phyloP scores from a whole-genome alignment of 2,113 vertebrate genomes.

The Antennarius striatus region DNA sequence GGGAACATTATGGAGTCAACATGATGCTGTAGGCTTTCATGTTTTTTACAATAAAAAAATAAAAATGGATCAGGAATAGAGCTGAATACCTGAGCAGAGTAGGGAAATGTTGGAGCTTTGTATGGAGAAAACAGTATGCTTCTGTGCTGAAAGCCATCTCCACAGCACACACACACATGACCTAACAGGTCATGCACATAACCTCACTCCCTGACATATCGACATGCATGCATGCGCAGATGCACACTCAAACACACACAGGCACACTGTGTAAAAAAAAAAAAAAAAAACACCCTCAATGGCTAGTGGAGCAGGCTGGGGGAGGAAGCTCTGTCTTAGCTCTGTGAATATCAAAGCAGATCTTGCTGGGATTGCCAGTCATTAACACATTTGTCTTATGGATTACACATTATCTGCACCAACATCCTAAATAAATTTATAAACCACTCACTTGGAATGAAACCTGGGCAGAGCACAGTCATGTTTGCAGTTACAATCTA shows the following conservation, averaged over 20 bases:
- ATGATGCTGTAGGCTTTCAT: background rate
- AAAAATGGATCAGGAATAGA: constrained; percentile 4
- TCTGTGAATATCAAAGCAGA: constrained; percentile 72
- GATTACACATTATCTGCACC: constrained; percentile 67
- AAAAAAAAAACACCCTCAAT: constrained; percentile 51
- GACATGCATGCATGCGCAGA: background rate
- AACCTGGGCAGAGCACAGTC: constrained; percentile 7
- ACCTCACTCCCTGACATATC: background rate
- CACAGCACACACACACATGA: constrained; percentile 15
- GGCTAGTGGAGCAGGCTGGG: constrained; percentile 29
- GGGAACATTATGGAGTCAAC: background rate
- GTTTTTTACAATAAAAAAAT: constrained; percentile 6
- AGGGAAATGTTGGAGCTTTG: background rate
- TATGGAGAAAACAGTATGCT: background rate
- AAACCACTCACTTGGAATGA: constrained; percentile 21
- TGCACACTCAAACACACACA: background rate
- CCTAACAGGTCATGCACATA: constrained; percentile 12
- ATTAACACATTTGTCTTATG: constrained; percentile 67
- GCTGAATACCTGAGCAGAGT: background rate
- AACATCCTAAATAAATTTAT: constrained; percentile 35
- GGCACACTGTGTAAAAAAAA: constrained; percentile 22
- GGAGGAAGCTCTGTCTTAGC: constrained; percentile 34
- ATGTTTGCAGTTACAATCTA: constrained; percentile 17
- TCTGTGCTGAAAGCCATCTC: constrained; percentile 2
- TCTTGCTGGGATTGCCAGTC: constrained; percentile 60